Percentiles rank a stretch among this genome's conserved stretches.
These are phyloP conservation scores for Hemithea aestivaria DNA, from an alignment of 2,888 invertebrate genomes.

Conservation along the genomic window DNA sequence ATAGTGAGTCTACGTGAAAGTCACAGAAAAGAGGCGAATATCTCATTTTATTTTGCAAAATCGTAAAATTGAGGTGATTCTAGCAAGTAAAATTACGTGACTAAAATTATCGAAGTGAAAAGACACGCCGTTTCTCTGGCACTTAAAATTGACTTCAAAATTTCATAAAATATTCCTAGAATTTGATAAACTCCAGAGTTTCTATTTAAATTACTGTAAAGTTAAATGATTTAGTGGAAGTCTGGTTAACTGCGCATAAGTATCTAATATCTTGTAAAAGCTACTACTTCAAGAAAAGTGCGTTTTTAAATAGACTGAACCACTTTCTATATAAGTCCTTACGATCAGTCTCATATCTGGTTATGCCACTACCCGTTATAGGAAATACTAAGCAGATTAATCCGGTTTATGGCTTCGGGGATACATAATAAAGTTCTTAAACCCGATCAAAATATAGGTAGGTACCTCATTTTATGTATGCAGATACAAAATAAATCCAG, in stretches of 20 bases:
- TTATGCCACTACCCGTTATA: slow-evolving; percentile 12
- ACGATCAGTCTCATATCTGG: slow-evolving; percentile 12
- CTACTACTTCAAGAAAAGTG: slow-evolving; percentile 32
- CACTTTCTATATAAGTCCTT: slow-evolving; percentile 49
- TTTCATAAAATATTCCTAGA: slow-evolving; percentile 6
- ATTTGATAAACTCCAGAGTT: slow-evolving; percentile 1
- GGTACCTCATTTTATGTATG: too few species aligned
- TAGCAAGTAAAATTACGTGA: slow-evolving; percentile 17
- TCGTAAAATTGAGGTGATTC: slow-evolving; percentile 17
- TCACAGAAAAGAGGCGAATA: too few species aligned
- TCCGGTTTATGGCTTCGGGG: too few species aligned
- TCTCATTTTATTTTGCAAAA: slow-evolving; percentile 3
- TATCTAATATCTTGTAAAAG: too few species aligned
- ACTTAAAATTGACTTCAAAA: slow-evolving; percentile 11
- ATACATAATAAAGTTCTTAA: too few species aligned
- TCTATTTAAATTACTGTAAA: background rate
- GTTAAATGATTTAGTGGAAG: too few species aligned
- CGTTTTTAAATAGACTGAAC: slow-evolving; percentile 45
- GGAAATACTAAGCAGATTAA: slow-evolving; percentile 2
- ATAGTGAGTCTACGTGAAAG: too few species aligned
- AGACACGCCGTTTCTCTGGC: slow-evolving; percentile 7
- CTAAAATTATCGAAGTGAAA: slow-evolving; percentile 14
- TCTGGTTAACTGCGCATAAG: too few species aligned
- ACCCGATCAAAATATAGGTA: too few species aligned
- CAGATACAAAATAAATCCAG: too few species aligned